Percentiles rank a stretch among this genome's conserved stretches.
Conservation (phyloP, 2,888 invertebrate genomes). For the Drosophila lutescens region DNA sequence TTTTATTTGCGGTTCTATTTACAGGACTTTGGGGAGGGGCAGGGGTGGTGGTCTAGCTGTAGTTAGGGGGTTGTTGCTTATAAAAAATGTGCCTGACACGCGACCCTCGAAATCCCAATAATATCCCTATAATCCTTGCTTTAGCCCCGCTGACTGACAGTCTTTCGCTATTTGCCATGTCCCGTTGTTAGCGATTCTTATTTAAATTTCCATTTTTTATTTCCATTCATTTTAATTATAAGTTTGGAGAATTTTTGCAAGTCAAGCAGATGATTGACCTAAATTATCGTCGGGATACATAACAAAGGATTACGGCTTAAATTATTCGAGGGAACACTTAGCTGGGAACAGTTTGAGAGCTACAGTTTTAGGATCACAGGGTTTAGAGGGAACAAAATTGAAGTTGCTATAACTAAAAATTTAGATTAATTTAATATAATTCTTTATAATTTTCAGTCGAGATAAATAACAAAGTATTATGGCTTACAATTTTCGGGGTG, state of each 20-base stretch:
- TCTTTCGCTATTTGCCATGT: slow-evolving; percentile 35
- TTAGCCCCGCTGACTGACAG: slow-evolving; percentile 40
- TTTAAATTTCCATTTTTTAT: slow-evolving; percentile 50
- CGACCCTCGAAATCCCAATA: slow-evolving; percentile 64
- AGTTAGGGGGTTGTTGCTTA: slow-evolving; percentile 54
- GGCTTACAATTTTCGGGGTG: neutral
- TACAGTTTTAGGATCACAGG: neutral
- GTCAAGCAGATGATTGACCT: slow-evolving; percentile 72
- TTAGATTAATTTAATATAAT: no score
- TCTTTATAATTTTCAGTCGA: no score
- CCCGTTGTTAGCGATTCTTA: slow-evolving; percentile 42
- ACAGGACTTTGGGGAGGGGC: slow-evolving; percentile 21
- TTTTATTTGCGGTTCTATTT: slow-evolving; percentile 71
- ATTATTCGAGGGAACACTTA: neutral
- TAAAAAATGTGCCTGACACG: slow-evolving; percentile 69
- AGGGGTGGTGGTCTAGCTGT: neutral
- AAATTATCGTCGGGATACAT: slow-evolving; percentile 32
- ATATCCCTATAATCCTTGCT: slow-evolving; percentile 54
- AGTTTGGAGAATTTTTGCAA: slow-evolving; percentile 54
- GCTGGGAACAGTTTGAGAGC: slow-evolving; percentile 8
- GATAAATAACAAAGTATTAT: slow-evolving; percentile 19
- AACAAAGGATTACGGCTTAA: slow-evolving; percentile 26
- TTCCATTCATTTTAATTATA: slow-evolving; percentile 21
- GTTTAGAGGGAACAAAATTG: no score
- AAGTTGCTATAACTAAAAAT: no score